Evolutionary conservation across 2,888 invertebrate genomes (phyloP).

Genomic region (Ichneumoninae sp.): DNA sequence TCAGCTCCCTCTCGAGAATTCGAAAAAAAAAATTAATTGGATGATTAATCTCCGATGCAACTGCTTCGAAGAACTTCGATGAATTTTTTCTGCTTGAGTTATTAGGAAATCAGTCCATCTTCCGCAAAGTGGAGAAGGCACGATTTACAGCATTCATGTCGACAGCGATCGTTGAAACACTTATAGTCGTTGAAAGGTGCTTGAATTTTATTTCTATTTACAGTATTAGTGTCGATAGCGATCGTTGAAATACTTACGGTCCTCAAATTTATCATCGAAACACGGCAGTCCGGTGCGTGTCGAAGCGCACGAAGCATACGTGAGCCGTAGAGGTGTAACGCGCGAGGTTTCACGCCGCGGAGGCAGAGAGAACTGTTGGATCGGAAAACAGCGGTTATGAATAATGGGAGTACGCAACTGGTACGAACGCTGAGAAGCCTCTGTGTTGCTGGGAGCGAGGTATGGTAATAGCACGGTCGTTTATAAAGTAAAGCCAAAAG

Average conservation of each 20-base stretch:
- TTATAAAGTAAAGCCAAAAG: constrained; percentile 51
- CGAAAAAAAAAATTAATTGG: neutral
- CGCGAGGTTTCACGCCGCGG: constrained; percentile 20
- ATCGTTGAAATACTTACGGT: too few species aligned
- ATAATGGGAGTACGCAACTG: constrained; percentile 63
- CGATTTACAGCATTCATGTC: neutral
- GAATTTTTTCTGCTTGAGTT: neutral
- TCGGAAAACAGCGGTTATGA: constrained; percentile 64
- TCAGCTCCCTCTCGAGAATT: neutral
- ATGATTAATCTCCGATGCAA: neutral
- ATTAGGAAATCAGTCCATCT: neutral
- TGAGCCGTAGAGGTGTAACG: constrained; percentile 22
- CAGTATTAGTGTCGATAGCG: neutral
- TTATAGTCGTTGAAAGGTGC: too few species aligned
- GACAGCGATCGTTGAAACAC: neutral
- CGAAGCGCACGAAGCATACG: constrained; percentile 10
- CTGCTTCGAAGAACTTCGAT: neutral
- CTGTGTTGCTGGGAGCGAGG: neutral
- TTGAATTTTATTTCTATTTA: neutral
- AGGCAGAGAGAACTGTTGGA: constrained; percentile 31
- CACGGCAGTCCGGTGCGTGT: constrained; percentile 28
- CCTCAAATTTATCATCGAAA: neutral
- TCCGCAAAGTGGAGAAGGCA: neutral
- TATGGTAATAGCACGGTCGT: constrained; percentile 31
- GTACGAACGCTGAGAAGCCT: constrained; percentile 50